Evolutionary conservation across 2,113 vertebrate genomes (phyloP).

Genomic region (Hucho hucho): DNA sequence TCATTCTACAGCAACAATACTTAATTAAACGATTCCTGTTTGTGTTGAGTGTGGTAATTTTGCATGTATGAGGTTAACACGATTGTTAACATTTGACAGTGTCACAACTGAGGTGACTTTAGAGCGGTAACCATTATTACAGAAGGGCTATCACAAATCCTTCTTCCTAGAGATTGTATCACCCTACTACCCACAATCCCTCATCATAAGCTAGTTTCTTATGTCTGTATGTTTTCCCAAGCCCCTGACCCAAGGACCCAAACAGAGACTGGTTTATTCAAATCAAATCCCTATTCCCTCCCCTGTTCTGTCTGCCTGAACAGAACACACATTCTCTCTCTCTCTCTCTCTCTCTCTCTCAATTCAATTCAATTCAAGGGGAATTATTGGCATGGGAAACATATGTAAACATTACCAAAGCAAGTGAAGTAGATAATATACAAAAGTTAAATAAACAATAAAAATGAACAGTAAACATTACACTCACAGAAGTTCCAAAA

Average conservation of each 20-base stretch:
- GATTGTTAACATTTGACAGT: neutral
- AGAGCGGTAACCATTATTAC: neutral
- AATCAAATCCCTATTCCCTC: neutral
- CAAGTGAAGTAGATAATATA: too few relatives aligned
- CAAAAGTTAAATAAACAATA: too few relatives aligned
- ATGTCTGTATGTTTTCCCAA: neutral
- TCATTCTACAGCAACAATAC: neutral
- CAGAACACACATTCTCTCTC: too few relatives aligned
- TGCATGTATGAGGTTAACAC: neutral
- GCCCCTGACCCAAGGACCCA: neutral
- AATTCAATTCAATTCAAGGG: too few relatives aligned
- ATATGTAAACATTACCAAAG: too few relatives aligned
- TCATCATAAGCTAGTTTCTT: constrained; percentile 33
- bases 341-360: too few relatives aligned
- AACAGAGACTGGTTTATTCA: constrained; percentile 19
- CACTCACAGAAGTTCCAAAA: too few relatives aligned
- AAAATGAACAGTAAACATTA: too few relatives aligned
- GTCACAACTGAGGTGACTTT: neutral
- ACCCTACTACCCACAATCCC: constrained; percentile 24
- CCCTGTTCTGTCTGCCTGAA: neutral
- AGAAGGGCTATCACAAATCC: constrained; percentile 8
- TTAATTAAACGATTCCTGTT: neutral
- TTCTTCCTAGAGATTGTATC: neutral
- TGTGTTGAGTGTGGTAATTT: neutral
- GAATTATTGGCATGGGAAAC: too few relatives aligned